These are phyloP conservation scores for Trissonchulus latispiculum DNA, from an alignment of 2,888 invertebrate species.

Conservation along the genomic window DNA sequence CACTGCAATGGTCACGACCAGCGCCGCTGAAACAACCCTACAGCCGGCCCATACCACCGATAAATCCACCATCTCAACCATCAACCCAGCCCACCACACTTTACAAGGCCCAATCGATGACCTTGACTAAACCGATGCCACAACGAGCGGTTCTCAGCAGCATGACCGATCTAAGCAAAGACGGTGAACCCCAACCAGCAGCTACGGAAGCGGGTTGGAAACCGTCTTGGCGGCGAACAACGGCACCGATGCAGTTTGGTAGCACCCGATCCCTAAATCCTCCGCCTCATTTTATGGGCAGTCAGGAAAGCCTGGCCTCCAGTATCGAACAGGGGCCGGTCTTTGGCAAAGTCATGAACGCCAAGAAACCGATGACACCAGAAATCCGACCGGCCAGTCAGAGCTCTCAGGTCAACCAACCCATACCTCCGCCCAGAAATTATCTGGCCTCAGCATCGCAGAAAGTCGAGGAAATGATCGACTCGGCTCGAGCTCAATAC, in stretches of 20 bases:
- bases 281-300: neutral
- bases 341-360: neutral
- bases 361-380: neutral
- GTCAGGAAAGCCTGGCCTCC: neutral
- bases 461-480: neutral
- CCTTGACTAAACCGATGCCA: neutral
- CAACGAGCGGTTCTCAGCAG: neutral
- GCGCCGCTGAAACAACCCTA: neutral
- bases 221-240: neutral
- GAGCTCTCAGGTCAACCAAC: neutral
- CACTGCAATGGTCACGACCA: neutral
- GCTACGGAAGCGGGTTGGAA: neutral
- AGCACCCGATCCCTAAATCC: neutral
- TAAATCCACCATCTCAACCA: too few species aligned
- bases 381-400: neutral
- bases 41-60: too few species aligned
- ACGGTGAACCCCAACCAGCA: neutral
- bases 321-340: neutral
- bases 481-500: neutral
- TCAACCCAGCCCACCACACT: neutral
- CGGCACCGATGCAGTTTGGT: too few species aligned
- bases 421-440: too few species aligned
- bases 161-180: neutral
- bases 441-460: neutral
- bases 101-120: neutral